phyloP scores from a whole-genome alignment of 2,888 invertebrate species.

The Thera britannica region DNA sequence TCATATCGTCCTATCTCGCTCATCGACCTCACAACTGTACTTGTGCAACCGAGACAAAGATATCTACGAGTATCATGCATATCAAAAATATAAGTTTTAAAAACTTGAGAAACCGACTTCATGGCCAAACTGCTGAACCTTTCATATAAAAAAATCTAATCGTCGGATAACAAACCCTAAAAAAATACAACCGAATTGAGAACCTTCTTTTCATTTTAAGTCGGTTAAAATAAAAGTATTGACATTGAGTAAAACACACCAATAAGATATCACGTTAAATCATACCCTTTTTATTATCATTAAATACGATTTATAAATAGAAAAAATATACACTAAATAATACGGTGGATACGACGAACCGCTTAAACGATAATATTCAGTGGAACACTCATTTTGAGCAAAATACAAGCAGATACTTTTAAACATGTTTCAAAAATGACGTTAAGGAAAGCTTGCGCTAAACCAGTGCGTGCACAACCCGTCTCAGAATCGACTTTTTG shows the following conservation, averaged over 20 bases:
- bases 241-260: slow-evolving; percentile 60
- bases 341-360: slow-evolving; percentile 70
- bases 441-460: slow-evolving; percentile 14
- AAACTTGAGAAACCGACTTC: too few species aligned
- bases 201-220: too few species aligned
- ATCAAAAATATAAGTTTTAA: too few species aligned
- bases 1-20: too few species aligned
- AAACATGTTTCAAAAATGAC: slow-evolving; percentile 14
- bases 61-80: too few species aligned
- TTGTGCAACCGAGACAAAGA: too few species aligned
- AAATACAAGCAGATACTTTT: slow-evolving; percentile 65
- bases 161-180: too few species aligned
- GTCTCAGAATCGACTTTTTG: not conserved
- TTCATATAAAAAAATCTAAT: too few species aligned
- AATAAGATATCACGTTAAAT: slow-evolving; percentile 74
- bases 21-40: too few species aligned
- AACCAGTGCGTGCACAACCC: slow-evolving; percentile 1
- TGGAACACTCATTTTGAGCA: slow-evolving; percentile 69
- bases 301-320: slow-evolving; percentile 77
- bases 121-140: too few species aligned
- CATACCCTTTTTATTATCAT: slow-evolving; percentile 78
- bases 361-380: slow-evolving; percentile 52
- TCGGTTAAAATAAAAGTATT: too few species aligned
- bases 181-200: not conserved
- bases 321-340: slow-evolving; percentile 67